Conservation (phyloP, 2,113 vertebrate species). For the Pedionomus torquatus region DNA sequence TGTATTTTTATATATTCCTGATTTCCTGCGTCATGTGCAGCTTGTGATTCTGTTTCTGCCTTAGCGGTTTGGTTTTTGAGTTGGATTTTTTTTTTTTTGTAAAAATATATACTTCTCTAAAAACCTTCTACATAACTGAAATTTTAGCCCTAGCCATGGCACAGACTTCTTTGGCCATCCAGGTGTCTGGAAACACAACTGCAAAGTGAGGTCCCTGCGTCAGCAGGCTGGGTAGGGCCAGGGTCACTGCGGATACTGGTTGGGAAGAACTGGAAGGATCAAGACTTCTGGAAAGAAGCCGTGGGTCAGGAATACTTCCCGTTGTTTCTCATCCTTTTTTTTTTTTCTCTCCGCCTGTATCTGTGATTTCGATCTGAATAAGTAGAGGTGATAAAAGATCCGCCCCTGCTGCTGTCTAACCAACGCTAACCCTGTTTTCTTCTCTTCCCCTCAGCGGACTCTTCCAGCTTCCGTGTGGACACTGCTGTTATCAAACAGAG, state of each 20-base stretch:
- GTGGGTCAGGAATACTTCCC: neutral
- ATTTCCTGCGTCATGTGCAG: neutral
- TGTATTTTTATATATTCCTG: neutral
- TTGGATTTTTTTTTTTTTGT: too few species aligned
- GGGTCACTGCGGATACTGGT: neutral
- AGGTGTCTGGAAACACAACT: neutral
- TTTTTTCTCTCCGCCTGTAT: neutral
- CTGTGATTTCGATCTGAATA: neutral
- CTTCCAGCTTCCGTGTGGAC: conserved; percentile 91
- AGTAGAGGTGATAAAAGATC: neutral
- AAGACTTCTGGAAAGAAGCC: neutral
- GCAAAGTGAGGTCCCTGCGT: neutral
- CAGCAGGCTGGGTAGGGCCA: neutral
- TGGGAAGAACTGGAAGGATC: neutral
- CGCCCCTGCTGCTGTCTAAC: fast-evolving
- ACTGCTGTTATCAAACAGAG: conserved; percentile 93
- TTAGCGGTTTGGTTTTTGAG: too few species aligned
- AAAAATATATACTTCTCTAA: neutral
- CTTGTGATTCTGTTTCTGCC: neutral
- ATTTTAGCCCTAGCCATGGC: neutral
- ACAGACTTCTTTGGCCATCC: neutral
- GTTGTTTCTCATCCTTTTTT: neutral
- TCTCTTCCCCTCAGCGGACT: conserved; percentile 81
- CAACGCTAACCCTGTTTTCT: neutral
- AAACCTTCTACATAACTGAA: neutral